Conservation (phyloP, 35 echinoderm and acorn worm species). For the Heliocidaris tuberculata region DNA sequence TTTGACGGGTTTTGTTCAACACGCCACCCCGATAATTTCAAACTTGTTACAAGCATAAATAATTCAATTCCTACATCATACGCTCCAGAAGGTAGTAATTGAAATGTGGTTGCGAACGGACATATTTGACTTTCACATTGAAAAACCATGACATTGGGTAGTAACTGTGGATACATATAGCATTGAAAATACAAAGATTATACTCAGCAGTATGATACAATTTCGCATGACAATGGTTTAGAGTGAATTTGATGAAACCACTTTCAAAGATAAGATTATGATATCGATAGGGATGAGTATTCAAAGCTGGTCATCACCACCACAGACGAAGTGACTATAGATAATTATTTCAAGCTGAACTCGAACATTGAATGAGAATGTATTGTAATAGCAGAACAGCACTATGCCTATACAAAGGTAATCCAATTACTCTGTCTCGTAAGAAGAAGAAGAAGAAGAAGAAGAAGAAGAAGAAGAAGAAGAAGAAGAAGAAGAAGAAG, state of each 20-base stretch:
- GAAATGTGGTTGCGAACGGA: not conserved
- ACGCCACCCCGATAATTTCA: not conserved
- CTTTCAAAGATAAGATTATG: not conserved
- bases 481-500: too few species aligned
- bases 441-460: too few species aligned
- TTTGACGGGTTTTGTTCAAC: constrained; percentile 2
- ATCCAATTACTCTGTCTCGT: too few species aligned
- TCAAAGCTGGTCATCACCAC: too few species aligned
- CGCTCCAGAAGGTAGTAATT: not conserved
- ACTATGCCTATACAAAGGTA: too few species aligned
- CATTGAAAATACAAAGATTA: not conserved
- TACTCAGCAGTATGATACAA: not conserved
- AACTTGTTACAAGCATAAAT: constrained; percentile 18
- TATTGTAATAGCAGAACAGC: too few species aligned
- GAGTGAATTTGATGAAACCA: not conserved
- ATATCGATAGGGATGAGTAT: not conserved
- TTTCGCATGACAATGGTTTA: not conserved
- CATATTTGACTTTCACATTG: not conserved
- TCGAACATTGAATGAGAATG: too few species aligned
- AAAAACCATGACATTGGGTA: not conserved
- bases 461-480: too few species aligned
- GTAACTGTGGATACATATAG: not conserved
- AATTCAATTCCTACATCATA: not conserved
- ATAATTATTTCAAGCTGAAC: too few species aligned
- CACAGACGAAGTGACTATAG: too few species aligned